Percentiles rank a stretch among this genome's conserved stretches.
Evolutionary conservation across 2,113 vertebrate genomes (phyloP).

Genomic region (Mionectes macconnelli): DNA sequence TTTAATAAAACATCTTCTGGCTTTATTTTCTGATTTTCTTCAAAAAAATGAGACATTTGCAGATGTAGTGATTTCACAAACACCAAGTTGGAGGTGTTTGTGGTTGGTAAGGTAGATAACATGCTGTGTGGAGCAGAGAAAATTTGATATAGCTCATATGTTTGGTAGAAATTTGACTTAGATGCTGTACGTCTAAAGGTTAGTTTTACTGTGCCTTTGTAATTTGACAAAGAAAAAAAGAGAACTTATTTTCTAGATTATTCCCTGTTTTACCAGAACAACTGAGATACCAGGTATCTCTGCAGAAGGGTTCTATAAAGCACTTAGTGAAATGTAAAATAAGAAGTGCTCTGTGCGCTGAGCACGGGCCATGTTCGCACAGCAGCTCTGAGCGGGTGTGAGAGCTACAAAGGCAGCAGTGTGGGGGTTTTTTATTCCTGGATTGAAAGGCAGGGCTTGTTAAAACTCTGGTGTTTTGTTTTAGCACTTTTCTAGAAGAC

Average conservation of each 20-base stretch:
- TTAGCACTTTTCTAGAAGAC: neutral
- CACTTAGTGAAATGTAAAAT: neutral
- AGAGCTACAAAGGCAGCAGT: neutral
- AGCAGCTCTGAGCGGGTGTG: neutral
- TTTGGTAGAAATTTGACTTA: neutral
- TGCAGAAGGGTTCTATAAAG: neutral
- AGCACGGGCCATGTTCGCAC: neutral
- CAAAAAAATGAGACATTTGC: neutral
- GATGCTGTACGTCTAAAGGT: neutral
- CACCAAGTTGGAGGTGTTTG: neutral
- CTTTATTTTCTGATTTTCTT: neutral
- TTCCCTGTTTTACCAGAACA: neutral
- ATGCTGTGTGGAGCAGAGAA: neutral
- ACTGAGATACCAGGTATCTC: neutral
- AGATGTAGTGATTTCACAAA: neutral
- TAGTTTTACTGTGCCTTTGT: neutral
- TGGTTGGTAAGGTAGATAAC: neutral
- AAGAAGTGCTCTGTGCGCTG: neutral
- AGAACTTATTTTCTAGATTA: neutral
- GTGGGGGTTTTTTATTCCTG: neutral
- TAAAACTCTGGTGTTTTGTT: neutral
- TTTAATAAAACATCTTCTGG: neutral
- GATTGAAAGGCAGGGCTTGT: neutral
- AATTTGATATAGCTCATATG: rapidly evolving
- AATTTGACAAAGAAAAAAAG: neutral